phyloP scores from a whole-genome alignment of 1,140 invertebrate genomes.

The Tetragnatha versicolor region DNA sequence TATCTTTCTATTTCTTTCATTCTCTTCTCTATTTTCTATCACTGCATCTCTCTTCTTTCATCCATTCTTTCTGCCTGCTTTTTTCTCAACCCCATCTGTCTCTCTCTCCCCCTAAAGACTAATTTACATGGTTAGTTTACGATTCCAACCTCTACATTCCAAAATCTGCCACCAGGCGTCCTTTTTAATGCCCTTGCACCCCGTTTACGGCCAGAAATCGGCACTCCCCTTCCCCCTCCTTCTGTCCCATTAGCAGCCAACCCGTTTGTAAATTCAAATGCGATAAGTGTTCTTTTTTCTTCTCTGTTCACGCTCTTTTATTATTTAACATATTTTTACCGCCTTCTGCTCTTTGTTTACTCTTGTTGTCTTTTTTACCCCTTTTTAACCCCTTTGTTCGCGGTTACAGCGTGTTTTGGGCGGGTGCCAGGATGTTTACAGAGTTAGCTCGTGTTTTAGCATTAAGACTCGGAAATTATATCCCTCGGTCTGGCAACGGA shows the following conservation, averaged over 20 bases:
- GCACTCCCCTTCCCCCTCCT: no score
- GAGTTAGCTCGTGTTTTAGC: constrained; percentile 22
- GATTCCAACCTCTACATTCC: no score
- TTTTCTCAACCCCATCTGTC: no score
- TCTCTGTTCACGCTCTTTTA: background rate
- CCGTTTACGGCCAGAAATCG: no score
- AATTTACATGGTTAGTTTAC: no score
- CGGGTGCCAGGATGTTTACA: constrained; percentile 31
- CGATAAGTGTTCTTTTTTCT: constrained; percentile 37
- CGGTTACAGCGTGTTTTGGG: background rate
- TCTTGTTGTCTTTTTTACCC: background rate
- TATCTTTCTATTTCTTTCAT: no score
- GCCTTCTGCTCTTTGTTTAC: background rate
- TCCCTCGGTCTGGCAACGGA: constrained; percentile 14
- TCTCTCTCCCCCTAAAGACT: no score
- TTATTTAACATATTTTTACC: constrained; percentile 34
- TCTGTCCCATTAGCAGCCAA: constrained; percentile 24
- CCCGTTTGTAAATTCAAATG: constrained; percentile 42
- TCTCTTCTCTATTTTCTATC: no score
- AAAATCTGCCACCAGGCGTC: no score
- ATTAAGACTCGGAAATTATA: constrained; percentile 35
- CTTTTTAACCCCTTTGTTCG: constrained; percentile 7
- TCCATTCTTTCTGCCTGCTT: no score
- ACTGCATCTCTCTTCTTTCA: no score
- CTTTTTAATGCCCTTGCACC: no score